Base-by-base conservation (phyloP, 2,797 vertebrate species). In the Gila robusta region DNA sequence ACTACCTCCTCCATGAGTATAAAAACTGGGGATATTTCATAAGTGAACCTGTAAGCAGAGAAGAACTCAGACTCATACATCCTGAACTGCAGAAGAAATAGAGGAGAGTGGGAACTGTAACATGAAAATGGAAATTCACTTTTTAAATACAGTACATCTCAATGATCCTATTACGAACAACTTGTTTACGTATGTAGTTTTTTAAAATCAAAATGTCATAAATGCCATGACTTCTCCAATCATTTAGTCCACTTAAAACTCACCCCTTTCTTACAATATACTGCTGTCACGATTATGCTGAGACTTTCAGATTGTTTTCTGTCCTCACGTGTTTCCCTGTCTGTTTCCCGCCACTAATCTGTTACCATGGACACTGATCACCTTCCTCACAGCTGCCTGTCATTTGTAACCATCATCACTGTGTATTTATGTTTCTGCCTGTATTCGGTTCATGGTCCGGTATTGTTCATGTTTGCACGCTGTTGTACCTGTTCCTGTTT, bases 21-120 rank as follows among this genome's bases (percentile, higher is more conserved):
- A 72, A 96, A 96, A 0, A 95, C 91, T 3, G 93, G 94, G 80
- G 93, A 89, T 76, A 96, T 94, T 91, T 97, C 94, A 87, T 93
- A 95, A 2, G 93, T 96, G 89, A 97, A 96, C 91, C 93, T 96
- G 74, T 28, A 26, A 72, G 16, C 26, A 54, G 47, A 41, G 47
- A 89, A 37, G 14, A 44, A 64, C 26, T 83, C 26, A 84, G 21
- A 32, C 26, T 59, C 52, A 39, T 10, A n/a, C 19, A 5, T n/a
- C n/a, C n/a, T 47, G 11, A 49, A 47, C 23, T 56, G 16, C 10
- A 56, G 10, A 28, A 21, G 10, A 49, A 41, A 67, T 39, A 37
- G 2, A 28, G 14, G 17, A 28, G n/a, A 54, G 19, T 6, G 26
- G 44, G 17, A 70, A 70, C 28, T 66, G 6, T 14, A 64, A 32